Evolutionary conservation across 2,797 vertebrate genomes (phyloP), one percentile per base, ranked within the genome.

Genomic region (Dendrocincla fuliginosa): DNA sequence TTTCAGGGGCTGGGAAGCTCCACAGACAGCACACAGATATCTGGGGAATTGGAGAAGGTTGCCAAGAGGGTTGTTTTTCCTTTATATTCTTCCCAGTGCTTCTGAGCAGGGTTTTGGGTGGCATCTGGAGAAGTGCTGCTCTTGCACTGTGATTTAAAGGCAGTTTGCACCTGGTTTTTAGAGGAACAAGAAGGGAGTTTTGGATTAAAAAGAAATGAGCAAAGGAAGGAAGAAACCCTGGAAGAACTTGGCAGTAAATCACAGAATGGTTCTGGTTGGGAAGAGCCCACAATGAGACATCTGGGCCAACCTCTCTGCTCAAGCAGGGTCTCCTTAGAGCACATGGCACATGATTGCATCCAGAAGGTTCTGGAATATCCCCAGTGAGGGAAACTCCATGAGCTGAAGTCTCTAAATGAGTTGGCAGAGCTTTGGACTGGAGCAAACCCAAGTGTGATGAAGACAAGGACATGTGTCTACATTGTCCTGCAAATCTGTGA

Each of bases 401-500:
- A 18, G 1, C 0, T 30, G 11, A 46, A 67, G 59, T 1, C 16
- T 33, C 32, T 8, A 33, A 76, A 55, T 0, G n/a, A 65, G 13
- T 25, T 65, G 35, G 8, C 13, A 75, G 13, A 59, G 37, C 23
- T 9, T 47, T 10, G 4, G 64, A 61, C 3, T 2, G 9, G 32
- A 74, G 55, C 13, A 30, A 23, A 39, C 8, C 1, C 11, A 18
- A 12, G 17, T 3, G 20, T 52, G 49, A 8, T 16, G 10, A 57
- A 30, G 30, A 12, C 1, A 0, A 1, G 23, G 27, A 25, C 1
- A 3, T 2, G 9, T 28, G 9, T 41, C 13, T 11, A 6, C 14
- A 3, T 6, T 2, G 9, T 11, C 47, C 37, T 59, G 23, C 3
- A 13, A 13, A 35, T 9, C 9, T 23, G 6, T 6, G 33, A 13